Base-by-base conservation (phyloP, 2,888 invertebrate genomes). In the Elysia crispata region DNA sequence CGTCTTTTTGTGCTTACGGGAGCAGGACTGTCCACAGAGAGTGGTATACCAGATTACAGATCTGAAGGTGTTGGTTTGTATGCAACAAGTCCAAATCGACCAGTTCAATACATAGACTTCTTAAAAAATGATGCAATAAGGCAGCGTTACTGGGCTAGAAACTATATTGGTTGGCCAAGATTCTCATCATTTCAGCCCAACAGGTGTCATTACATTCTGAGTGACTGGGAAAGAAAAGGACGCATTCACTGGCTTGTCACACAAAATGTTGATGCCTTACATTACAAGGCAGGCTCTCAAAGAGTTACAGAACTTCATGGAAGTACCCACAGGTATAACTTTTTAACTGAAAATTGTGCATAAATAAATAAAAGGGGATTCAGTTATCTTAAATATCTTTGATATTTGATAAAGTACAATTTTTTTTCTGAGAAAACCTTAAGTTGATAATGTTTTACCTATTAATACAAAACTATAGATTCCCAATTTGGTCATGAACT, bases 201-300 rank as follows among this genome's bases (percentile, higher is more conserved):
- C 92, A 89, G 90, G 0, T 94, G 95, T 6, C 99, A 99, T 93
- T 90, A 93, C 77, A 93, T 95, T 15, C 90, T 99, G 49, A 94
- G 94, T 66, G 92, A 95, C 49, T 94, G 98, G 91, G 96, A 98
- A 92, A 93, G 94, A 86, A 93, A 93, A 89, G 87, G 87, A 0
- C 94, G 94, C 90, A 92, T 96, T 1, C 93, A 93, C 75, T 94
- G 95, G 87, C 93, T 98, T 69, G 95, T 99, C 20, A 99, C 99
- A 0, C 99, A 99, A 92, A 99, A 99, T 94, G 98, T 99, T 0
- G 99, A 99, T 91, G 94, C 95, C 76, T 93, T 99, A 20, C 99
- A 99, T 92, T 94, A 94, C 41, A 98, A 98, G 93, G 98, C 98
- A 15, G 97, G 97, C 0, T 96, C 96, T 77, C 92, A 93, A 80